Evolutionary conservation across 2,888 invertebrate species (phyloP), one percentile per base, ranked within the genome.

Genomic region (Endotricha flammealis): DNA sequence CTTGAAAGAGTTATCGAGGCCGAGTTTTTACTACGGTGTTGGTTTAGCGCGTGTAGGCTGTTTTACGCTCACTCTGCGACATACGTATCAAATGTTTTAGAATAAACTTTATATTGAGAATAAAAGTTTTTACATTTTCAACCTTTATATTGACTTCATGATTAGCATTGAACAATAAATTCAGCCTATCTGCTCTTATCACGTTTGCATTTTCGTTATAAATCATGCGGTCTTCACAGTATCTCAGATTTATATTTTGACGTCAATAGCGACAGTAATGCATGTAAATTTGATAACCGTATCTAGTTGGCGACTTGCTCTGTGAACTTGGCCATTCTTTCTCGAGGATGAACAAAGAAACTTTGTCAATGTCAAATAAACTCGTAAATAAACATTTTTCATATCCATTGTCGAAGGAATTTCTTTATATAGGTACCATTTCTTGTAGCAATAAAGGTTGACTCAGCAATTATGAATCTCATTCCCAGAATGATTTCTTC

Each of bases 1-100:
- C 35, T 41, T 33, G 32, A 42, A 45, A 41, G 48, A 52, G 53
- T 57, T 51, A 59, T 56, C 63, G 68, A 64, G 67, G 64, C 50
- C 65, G 58, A 50, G 57, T 62, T 62, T 64, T 68, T 68, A 62
- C 61, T 57, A 57, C 62, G 62, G 67, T 69, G 66, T 74, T 61
- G 57, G 61, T 73, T 69, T 64, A 66, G 58, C 50, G 53, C 50
- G 62, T 57, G 68, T 67, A 61, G 66, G 68, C 53, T 45, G 64
- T 50, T 61, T 49, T 58, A 63, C 53, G 54, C 48, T 51, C 53
- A 48, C 62, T 54, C 53, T 52, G 36, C 48, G 56, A 49, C 50
- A 52, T 44, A 39, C 36, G 40, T 32, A 37, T 42, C 39, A 38
- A 46, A 40, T 44, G 38, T 41, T 38, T 41, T 22, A 16, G 9